These are phyloP conservation scores for Diarsia rubi DNA, from an alignment of 2,888 invertebrate species.

Conservation along the genomic window DNA sequence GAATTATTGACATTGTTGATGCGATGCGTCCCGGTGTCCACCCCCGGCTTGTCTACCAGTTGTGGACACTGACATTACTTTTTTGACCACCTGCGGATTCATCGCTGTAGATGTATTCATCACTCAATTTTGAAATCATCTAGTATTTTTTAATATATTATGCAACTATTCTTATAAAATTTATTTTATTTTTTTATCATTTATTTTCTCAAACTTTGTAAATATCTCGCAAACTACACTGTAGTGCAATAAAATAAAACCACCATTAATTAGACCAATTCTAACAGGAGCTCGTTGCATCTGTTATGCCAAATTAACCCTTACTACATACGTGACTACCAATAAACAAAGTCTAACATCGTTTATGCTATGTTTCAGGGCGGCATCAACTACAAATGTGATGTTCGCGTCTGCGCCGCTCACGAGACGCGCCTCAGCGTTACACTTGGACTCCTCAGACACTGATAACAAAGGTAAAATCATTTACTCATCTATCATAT, in stretches of 20 bases:
- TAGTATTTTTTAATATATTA: neutral
- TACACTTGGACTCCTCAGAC: constrained; percentile 93
- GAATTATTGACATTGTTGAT: neutral
- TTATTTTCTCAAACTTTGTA: neutral
- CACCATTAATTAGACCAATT: neutral
- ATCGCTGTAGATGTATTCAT: neutral
- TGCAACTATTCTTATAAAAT: neutral
- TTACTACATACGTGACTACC: constrained; percentile 14
- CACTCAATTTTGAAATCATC: neutral
- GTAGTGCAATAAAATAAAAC: constrained; percentile 4
- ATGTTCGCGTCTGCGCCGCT: constrained; percentile 94
- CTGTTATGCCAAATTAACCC: constrained; percentile 47
- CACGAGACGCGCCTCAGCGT: constrained; percentile 96
- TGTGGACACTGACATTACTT: no score
- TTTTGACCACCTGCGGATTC: no score
- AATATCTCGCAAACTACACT: constrained; percentile 9
- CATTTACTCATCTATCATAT: neutral
- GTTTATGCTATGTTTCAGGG: constrained; percentile 88
- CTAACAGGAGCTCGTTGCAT: constrained; percentile 48
- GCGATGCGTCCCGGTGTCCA: no score
- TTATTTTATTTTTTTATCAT: neutral
- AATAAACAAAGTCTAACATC: constrained; percentile 28
- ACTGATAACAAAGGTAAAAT: constrained; percentile 92
- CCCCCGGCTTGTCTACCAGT: no score
- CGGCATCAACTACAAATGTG: constrained; percentile 97